Evolutionary conservation across 2,888 invertebrate genomes (phyloP).

Genomic region (Brassicogethes aeneus): DNA sequence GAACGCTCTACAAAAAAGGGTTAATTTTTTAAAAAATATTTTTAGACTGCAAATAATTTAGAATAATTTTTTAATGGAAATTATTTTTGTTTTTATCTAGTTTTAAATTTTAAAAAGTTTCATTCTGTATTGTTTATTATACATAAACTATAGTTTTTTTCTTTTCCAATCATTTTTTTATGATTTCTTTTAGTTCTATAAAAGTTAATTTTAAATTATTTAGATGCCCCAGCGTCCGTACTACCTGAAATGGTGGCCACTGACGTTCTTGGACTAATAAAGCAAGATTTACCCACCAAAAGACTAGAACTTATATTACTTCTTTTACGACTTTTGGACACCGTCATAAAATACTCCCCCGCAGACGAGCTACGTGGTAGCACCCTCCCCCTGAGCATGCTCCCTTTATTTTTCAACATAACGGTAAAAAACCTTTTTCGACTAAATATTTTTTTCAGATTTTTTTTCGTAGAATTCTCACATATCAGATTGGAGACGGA

Average conservation of each 20-base stretch:
- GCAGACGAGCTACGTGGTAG: slow-evolving; percentile 42
- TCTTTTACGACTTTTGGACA: slow-evolving; percentile 39
- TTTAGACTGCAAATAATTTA: no score
- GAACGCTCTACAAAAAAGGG: no score
- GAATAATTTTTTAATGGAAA: no score
- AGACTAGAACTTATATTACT: slow-evolving; percentile 37
- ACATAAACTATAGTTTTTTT: no score
- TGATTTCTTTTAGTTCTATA: not conserved
- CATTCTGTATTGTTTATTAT: no score
- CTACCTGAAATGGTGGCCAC: slow-evolving; percentile 40
- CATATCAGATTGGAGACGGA: slow-evolving; percentile 33
- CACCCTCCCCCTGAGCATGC: slow-evolving; percentile 40
- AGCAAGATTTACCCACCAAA: slow-evolving; percentile 39
- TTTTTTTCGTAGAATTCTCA: slow-evolving; percentile 29
- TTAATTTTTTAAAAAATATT: no score
- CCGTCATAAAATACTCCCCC: slow-evolving; percentile 39
- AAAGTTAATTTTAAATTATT: not conserved
- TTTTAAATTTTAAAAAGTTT: no score
- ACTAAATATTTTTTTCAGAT: not conserved
- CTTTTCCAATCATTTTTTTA: slow-evolving; percentile 13
- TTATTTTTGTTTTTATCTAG: no score
- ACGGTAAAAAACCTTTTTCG: slow-evolving; percentile 30
- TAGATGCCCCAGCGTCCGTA: slow-evolving; percentile 40
- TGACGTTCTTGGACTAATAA: slow-evolving; percentile 43
- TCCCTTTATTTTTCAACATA: slow-evolving; percentile 43